These are phyloP conservation scores for Petrocephalus microphthalmus DNA, from an alignment of 2,113 vertebrate genomes.

Conservation along the genomic window DNA sequence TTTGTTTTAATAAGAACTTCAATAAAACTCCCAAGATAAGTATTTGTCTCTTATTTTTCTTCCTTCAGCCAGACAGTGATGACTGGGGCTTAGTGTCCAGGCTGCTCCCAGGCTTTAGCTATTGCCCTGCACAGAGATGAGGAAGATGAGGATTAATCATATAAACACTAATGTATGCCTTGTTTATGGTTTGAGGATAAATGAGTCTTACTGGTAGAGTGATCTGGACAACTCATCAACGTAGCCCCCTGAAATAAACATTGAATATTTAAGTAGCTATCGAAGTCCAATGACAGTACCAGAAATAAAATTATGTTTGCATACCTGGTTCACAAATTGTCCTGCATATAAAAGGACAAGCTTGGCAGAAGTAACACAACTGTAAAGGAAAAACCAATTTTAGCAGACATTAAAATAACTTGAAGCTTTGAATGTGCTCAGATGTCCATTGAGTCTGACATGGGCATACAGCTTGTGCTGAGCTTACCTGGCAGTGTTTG, in stretches of 20 bases:
- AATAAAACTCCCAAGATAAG: background rate
- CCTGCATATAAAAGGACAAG: slow-evolving; percentile 75
- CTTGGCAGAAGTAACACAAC: slow-evolving; percentile 71
- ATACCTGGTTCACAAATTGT: slow-evolving; percentile 74
- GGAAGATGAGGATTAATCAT: background rate
- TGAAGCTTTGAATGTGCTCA: background rate
- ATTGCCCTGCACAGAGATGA: slow-evolving; percentile 44
- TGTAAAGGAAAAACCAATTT: slow-evolving; percentile 30
- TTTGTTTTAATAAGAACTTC: background rate
- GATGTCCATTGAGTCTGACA: background rate
- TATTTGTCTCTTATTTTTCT: background rate
- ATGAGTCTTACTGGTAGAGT: slow-evolving; percentile 61
- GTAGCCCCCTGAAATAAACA: slow-evolving; percentile 57
- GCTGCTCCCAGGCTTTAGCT: slow-evolving; percentile 43
- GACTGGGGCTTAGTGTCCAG: background rate
- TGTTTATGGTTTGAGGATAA: background rate
- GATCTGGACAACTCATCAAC: slow-evolving; percentile 65
- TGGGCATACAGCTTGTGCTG: background rate
- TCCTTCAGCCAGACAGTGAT: background rate
- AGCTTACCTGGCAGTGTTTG: slow-evolving; percentile 63
- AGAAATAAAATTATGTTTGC: slow-evolving; percentile 9
- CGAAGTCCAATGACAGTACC: background rate
- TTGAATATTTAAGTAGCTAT: background rate
- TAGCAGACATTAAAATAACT: background rate
- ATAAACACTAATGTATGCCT: background rate